A percentile compares a stretch with the other conserved stretches of the same genome.
phyloP scores from a whole-genome alignment of 1,140 invertebrate species.

The Hestina assimilis region DNA sequence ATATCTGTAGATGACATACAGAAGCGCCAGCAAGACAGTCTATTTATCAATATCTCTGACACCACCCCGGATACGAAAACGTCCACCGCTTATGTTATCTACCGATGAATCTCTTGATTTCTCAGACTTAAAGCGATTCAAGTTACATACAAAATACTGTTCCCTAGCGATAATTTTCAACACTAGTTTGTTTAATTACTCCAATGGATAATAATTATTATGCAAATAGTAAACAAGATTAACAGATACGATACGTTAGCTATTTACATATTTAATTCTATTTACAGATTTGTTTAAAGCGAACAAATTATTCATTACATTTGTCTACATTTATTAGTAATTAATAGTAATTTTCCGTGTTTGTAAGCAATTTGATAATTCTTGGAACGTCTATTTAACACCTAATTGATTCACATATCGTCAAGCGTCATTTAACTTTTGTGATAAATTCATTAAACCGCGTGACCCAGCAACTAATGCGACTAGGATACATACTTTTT shows the following conservation, averaged over 20 bases:
- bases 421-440: neutral
- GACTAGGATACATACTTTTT: constrained; percentile 22
- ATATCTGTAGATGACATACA: constrained; percentile 36
- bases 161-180: neutral
- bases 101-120: constrained; percentile 42
- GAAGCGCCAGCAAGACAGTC: constrained; percentile 46
- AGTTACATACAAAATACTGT: constrained; percentile 4
- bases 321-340: too few species aligned
- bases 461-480: constrained; percentile 52
- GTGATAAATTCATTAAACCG: constrained; percentile 44
- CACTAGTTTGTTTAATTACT: neutral
- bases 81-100: constrained; percentile 35
- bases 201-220: neutral
- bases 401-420: too few species aligned
- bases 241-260: too few species aligned
- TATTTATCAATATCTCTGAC: constrained; percentile 54
- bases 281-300: too few species aligned
- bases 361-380: too few species aligned
- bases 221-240: neutral
- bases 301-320: too few species aligned
- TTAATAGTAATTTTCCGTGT: too few species aligned
- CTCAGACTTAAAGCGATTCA: constrained; percentile 7
- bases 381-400: too few species aligned
- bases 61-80: constrained; percentile 23
- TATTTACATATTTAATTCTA: too few species aligned